These are phyloP conservation scores for Ceratosolen solmsi DNA, from an alignment of 1,140 invertebrate genomes.

Conservation along the genomic window DNA sequence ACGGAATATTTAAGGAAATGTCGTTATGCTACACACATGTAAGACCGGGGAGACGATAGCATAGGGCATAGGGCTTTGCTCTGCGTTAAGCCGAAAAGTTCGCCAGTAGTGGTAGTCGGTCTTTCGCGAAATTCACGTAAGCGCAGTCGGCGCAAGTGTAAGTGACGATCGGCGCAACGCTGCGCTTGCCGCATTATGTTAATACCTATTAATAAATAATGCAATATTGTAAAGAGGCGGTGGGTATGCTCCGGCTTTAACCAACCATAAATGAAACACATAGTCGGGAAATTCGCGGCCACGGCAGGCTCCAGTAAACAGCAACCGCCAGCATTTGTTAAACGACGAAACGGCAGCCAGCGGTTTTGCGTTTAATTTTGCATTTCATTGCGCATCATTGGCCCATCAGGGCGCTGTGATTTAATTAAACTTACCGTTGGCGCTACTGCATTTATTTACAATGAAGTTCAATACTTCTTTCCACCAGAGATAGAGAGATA, in stretches of 20 bases:
- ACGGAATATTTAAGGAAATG: too few relatives aligned
- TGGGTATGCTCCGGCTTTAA: neutral
- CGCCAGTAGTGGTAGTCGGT: neutral
- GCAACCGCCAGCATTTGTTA: constrained; percentile 15
- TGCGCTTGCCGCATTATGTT: constrained; percentile 28
- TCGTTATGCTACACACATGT: too few relatives aligned
- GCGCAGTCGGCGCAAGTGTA: neutral
- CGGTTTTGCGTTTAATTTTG: constrained; percentile 22
- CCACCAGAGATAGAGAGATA: neutral
- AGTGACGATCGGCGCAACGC: neutral
- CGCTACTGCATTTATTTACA: neutral
- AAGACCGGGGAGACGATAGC: too few relatives aligned
- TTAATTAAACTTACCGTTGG: constrained; percentile 37
- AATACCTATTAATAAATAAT: constrained; percentile 41
- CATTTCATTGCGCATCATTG: constrained; percentile 28
- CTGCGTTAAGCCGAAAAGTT: neutral
- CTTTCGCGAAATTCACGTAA: neutral
- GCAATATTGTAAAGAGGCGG: constrained; percentile 10
- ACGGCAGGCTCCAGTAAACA: too few relatives aligned
- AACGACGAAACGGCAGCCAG: neutral
- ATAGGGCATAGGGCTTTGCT: neutral
- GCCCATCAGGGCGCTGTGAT: constrained; percentile 10
- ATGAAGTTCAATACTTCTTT: neutral
- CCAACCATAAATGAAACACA: constrained; percentile 30
- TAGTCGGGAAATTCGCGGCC: neutral